Base-by-base conservation (phyloP, 2,113 vertebrate species). In the Eolophus roseicapilla region DNA sequence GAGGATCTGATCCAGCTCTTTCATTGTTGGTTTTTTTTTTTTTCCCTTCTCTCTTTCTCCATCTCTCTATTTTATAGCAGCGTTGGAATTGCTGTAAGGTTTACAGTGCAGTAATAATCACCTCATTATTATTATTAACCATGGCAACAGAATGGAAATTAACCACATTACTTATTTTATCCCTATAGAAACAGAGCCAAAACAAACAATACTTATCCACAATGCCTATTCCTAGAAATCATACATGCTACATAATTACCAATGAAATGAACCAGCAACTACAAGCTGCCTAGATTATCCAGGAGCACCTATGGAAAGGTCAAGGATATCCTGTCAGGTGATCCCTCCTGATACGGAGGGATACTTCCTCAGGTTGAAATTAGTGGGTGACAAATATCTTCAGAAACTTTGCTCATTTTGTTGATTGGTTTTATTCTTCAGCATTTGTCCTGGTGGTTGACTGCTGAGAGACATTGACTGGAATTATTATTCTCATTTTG, bases 71-170 rank as follows among this genome's bases (percentile, higher is more conserved):
- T 90, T 77, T 88, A 94, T 96, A 63, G 85, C 92, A 76, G 69
- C 2, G 2, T 88, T 96, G 93, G 92, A 96, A 95, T 97, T 59
- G 91, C 90, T 92, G 78, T 82, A 77, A 92, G 89, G 86, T 95
- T 93, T 96, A 95, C 81, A 88, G 89, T 37, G 73, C 60, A 16
- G 95, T 85, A 96, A 97, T 94, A 97, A 97, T 97, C 97, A 97
- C 96, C 95, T 97, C 96, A 97, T 97, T 97, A 97, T 97, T 97
- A 97, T 97, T 97, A 98, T 97, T 96, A 96, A 92, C 96, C 97
- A 97, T 97, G 88, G 97, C 94, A 97, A 98, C 97, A 96, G 93
- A 96, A 96, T 96, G 92, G 95, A 96, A 97, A 97, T 96, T 96
- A 97, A 97, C 97, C 97, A 96, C 95, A 88, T 59, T 57, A 68